These are phyloP conservation scores for Lagothrix lagotricha DNA, from an alignment of 2,797 vertebrate species.

Conservation along the genomic window DNA sequence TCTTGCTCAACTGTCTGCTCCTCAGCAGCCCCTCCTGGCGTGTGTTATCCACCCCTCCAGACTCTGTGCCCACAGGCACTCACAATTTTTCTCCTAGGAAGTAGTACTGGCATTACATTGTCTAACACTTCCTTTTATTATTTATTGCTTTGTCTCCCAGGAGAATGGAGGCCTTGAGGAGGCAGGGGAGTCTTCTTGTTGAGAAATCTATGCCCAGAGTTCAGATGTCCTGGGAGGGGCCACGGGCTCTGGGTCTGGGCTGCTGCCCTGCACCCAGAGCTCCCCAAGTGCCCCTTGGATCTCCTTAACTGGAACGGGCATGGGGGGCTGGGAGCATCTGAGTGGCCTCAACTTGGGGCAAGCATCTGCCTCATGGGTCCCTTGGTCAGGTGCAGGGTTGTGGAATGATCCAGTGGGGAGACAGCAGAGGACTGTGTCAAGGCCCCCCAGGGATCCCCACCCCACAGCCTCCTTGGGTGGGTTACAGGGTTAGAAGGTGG, in stretches of 20 bases:
- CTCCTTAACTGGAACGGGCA: not conserved
- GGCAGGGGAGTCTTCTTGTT: not conserved
- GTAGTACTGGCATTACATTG: not conserved
- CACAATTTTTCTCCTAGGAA: not conserved
- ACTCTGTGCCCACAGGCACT: fast-evolving
- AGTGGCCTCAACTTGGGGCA: not conserved
- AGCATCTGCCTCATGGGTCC: too few relatives aligned
- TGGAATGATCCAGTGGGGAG: not conserved
- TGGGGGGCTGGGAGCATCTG: not conserved
- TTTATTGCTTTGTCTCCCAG: not conserved
- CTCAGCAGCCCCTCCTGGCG: not conserved
- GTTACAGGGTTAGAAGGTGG: too few relatives aligned
- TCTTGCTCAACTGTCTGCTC: not conserved
- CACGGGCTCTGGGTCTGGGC: not conserved
- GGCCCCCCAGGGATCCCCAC: too few relatives aligned
- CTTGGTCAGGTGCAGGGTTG: not conserved
- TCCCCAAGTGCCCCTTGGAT: too few relatives aligned
- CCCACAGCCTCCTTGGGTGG: too few relatives aligned
- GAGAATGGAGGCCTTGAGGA: not conserved
- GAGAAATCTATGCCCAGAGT: not conserved
- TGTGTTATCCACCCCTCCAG: not conserved
- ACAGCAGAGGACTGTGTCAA: not conserved
- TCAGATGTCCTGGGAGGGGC: not conserved
- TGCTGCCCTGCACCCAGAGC: not conserved
- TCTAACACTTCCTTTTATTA: not conserved